phyloP scores from a whole-genome alignment of 2,888 invertebrate genomes.

The Lithodes maja region DNA sequence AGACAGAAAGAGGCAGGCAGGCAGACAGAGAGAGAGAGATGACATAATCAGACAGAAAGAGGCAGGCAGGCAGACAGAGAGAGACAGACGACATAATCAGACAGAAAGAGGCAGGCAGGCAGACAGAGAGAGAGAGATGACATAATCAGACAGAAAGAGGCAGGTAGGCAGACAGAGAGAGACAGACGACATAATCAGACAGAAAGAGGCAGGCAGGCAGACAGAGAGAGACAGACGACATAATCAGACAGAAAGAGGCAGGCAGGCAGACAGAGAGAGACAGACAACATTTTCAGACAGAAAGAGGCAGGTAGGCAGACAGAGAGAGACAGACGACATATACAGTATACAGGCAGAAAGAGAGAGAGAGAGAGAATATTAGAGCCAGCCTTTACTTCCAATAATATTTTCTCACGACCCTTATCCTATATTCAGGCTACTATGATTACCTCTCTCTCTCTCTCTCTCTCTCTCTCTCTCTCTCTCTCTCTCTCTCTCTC shows the following conservation, averaged over 20 bases:
- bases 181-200: neutral
- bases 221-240: no score
- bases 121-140: no score
- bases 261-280: no score
- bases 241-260: no score
- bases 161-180: neutral
- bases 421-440: no score
- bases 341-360: neutral
- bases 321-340: neutral
- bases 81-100: neutral
- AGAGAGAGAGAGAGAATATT: neutral
- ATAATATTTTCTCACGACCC: no score
- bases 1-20: neutral
- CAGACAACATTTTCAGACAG: no score
- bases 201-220: neutral
- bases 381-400: neutral
- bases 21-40: neutral
- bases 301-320: no score
- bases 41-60: neutral
- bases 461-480: no score
- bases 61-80: neutral
- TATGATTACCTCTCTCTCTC: no score
- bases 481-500: no score
- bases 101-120: neutral
- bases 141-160: neutral